Percentiles rank a stretch among this genome's conserved stretches.
Conservation (phyloP, 2,113 vertebrate species). For the Paradoxurus hermaphroditus region DNA sequence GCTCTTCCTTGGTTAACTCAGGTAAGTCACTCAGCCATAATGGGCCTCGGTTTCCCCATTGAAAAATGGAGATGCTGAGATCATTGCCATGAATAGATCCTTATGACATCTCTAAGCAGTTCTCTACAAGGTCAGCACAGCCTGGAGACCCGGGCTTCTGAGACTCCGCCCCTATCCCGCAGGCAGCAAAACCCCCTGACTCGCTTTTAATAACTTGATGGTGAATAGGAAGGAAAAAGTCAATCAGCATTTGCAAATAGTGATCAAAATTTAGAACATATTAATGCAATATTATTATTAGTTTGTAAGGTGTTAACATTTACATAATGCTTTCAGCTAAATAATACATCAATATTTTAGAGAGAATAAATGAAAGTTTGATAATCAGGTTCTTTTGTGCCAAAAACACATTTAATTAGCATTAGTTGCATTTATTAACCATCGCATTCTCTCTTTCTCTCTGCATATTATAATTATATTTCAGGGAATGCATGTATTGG, state of each 20-base stretch:
- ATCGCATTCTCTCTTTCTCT: not conserved
- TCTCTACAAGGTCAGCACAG: not conserved
- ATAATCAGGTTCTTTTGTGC: not conserved
- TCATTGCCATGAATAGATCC: not conserved
- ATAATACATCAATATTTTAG: not conserved
- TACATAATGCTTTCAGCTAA: not conserved
- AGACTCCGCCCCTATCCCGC: not conserved
- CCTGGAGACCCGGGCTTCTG: not conserved
- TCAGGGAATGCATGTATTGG: not conserved
- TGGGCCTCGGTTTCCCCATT: not conserved
- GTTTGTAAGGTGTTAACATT: not conserved
- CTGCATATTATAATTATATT: not conserved
- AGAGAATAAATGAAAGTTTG: not conserved
- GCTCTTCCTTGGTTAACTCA: not conserved
- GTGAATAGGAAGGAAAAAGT: not conserved
- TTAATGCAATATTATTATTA: not conserved
- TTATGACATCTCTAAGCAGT: not conserved
- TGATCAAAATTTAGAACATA: not conserved
- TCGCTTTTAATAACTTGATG: not conserved
- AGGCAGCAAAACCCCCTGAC: not conserved
- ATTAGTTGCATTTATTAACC: not conserved
- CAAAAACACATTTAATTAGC: not conserved
- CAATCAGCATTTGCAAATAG: not conserved
- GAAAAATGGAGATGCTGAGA: not conserved
- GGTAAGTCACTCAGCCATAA: too few relatives aligned